phyloP scores from a whole-genome alignment of 1,140 invertebrate species.

The Sitobion miscanthi region DNA sequence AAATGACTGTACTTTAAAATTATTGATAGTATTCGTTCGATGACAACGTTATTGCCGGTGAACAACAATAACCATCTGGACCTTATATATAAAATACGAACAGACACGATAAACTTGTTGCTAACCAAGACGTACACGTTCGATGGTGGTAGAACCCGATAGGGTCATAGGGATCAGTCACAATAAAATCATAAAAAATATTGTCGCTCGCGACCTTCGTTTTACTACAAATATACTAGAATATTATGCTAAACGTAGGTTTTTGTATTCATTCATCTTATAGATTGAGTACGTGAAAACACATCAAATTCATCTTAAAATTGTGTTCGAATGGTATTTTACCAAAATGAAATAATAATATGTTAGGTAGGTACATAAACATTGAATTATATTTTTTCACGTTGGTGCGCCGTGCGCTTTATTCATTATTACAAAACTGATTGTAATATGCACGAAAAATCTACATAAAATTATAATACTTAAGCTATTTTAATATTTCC shows the following conservation, averaged over 20 bases:
- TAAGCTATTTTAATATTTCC: neutral
- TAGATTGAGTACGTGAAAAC: neutral
- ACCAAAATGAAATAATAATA: neutral
- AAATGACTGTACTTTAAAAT: neutral
- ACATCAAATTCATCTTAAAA: neutral
- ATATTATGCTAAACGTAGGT: neutral
- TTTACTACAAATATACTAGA: neutral
- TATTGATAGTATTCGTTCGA: neutral
- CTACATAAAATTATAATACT: neutral
- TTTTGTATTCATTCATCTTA: neutral
- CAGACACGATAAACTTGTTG: neutral
- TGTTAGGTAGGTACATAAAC: neutral
- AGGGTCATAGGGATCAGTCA: neutral
- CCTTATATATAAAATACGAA: neutral
- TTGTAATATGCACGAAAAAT: neutral
- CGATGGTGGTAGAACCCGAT: neutral
- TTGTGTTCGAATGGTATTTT: neutral
- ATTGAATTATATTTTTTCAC: too few relatives aligned
- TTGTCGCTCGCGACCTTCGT: neutral
- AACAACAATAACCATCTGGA: neutral
- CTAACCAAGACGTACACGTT: neutral
- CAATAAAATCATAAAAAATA: neutral
- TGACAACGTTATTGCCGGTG: neutral
- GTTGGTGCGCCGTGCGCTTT: neutral
- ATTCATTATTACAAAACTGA: neutral